These are phyloP conservation scores for Drosophila neotestacea DNA, from an alignment of 2,888 invertebrate genomes.

Conservation along the genomic window DNA sequence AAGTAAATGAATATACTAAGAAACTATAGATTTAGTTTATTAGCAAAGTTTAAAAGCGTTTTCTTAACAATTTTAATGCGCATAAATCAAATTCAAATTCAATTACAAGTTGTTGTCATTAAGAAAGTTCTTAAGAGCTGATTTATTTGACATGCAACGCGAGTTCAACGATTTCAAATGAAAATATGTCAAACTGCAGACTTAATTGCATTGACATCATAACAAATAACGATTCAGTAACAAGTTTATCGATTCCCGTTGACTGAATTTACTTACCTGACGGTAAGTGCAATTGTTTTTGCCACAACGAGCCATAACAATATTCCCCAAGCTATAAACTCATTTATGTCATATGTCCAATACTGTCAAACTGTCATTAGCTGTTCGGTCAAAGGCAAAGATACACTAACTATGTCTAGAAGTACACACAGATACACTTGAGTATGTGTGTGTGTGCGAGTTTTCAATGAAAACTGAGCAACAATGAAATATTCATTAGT, in stretches of 20 bases:
- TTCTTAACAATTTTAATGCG: no score
- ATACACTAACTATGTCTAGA: neutral
- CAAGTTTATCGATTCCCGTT: conserved; percentile 36
- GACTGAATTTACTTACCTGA: conserved; percentile 16
- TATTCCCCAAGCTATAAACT: conserved; percentile 21
- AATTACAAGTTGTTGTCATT: neutral
- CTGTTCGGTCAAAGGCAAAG: neutral
- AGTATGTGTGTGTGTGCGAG: conserved; percentile 1
- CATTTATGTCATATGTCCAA: conserved; percentile 49
- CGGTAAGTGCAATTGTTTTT: conserved; percentile 8
- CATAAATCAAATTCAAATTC: no score
- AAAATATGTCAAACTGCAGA: neutral
- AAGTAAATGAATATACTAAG: no score
- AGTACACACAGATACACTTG: neutral
- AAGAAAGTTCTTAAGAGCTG: neutral
- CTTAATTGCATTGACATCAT: neutral
- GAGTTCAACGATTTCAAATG: neutral
- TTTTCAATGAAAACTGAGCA: conserved; percentile 34
- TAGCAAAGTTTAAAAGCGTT: no score
- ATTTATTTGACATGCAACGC: neutral
- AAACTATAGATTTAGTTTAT: neutral
- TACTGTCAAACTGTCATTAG: conserved; percentile 60
- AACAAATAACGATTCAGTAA: neutral
- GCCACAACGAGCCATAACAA: neutral
- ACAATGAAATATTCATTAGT: conserved; percentile 52